Base-by-base conservation (phyloP, 2,797 vertebrate genomes). In the Notolabrus celidotus region DNA sequence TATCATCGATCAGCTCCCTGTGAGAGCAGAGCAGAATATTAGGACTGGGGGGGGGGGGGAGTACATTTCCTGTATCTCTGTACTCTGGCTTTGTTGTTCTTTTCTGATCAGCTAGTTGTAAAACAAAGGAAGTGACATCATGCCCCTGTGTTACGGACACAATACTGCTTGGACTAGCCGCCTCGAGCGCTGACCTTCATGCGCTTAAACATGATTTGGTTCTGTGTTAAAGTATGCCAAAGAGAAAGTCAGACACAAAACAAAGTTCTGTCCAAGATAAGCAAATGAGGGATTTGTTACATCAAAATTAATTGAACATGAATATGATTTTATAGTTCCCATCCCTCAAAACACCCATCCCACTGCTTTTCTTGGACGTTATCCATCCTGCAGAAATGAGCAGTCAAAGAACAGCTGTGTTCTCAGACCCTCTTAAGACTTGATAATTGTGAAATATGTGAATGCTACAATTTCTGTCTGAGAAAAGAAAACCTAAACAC, bases 1-100 rank as follows among this genome's bases (percentile, higher is more conserved):
- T 96, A 55, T 99, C 94, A 47, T 85, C 61, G 0, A 80, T 93
- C 83, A 99, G 84, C 84, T 99, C 96, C 83, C 97, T 99, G 77
- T 27, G 55, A 74, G 46, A 76, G 10, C 0, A 43, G 11, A 83
- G 43, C 57, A 62, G 29, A 57, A 16, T 36, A 41, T 15, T 56
- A 29, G 17, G 15, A 49, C 2, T 17, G n/a, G 7, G 29, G 49
- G 42, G n/a, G 7, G 29, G 49, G 42, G 36, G 33, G 38, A 57
- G n/a, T 5, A 4, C 6, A 51, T 22, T 15, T 47, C 11, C 17
- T 58, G 1, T n/a, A 19, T n/a, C 12, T 39, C 47, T 1, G 16
- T 16, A 49, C 20, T 55, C 25, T 67, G 34, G 7, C 19, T 20
- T 57, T 10, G 6, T 60, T 36, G 11, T 42, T 23, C 1, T 3